A percentile compares a stretch with the other conserved stretches of the same genome.
Evolutionary conservation across 2,888 invertebrate species (phyloP).

Genomic region (Germaria angustata): DNA sequence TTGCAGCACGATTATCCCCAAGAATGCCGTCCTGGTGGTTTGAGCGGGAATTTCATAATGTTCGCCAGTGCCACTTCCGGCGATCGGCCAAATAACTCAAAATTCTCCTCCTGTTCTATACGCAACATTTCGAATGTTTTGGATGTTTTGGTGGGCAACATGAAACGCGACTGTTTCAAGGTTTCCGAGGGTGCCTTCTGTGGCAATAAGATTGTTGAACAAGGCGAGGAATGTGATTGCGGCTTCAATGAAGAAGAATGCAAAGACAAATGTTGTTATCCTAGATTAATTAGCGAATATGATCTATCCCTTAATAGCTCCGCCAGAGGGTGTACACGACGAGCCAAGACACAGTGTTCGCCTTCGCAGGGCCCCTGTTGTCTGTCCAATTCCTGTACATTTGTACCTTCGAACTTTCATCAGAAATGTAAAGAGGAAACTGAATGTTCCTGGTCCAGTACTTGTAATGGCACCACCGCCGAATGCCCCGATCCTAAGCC

Average conservation of each 20-base stretch:
- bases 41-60: conserved; percentile 99
- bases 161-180: conserved; percentile 96
- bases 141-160: conserved; percentile 93
- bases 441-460: conserved; percentile 93
- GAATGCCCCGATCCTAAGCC: conserved; percentile 92
- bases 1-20: conserved; percentile 94
- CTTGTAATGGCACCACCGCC: conserved; percentile 91
- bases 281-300: conserved; percentile 86
- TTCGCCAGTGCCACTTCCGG: conserved; percentile 99
- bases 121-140: conserved; percentile 97
- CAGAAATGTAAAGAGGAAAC: conserved; percentile 90
- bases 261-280: conserved; percentile 95
- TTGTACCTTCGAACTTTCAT: conserved; percentile 84
- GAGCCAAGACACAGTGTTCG: conserved; percentile 87
- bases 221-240: conserved; percentile 98
- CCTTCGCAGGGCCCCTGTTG: conserved; percentile 99
- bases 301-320: conserved; percentile 86
- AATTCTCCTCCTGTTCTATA: conserved; percentile 96
- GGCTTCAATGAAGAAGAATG: conserved; percentile 96
- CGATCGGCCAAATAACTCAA: conserved; percentile 97
- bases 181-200: conserved; percentile 97
- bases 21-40: conserved; percentile 93
- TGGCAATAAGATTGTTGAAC: conserved; percentile 99
- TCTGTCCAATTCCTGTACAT: conserved; percentile 87
- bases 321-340: conserved; percentile 90